Evolutionary conservation across 2,113 vertebrate species (phyloP).

Genomic region (Phodopus roborovskii): DNA sequence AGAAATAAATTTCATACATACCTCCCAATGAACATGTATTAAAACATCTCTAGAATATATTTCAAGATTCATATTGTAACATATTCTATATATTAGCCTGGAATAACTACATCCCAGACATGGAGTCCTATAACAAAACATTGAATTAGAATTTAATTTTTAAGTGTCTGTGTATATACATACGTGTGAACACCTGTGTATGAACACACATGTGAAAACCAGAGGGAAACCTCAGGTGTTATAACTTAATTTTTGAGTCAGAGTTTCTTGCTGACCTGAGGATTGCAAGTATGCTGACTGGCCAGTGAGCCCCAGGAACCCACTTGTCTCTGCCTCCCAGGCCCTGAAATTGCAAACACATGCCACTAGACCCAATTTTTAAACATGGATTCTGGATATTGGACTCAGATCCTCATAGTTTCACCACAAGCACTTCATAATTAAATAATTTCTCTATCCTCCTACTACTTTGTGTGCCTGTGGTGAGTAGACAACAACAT

Average conservation of each 20-base stretch:
- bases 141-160: not conserved
- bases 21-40: not conserved
- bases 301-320: not conserved
- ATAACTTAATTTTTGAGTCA: not conserved
- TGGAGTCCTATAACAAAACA: not conserved
- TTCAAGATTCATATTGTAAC: not conserved
- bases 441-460: not conserved
- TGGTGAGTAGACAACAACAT: not conserved
- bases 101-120: not conserved
- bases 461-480: not conserved
- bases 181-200: not conserved
- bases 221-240: not conserved
- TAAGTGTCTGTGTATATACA: not conserved
- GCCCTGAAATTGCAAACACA: not conserved
- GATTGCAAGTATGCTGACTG: not conserved
- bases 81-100: not conserved
- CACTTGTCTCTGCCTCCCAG: not conserved
- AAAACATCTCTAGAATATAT: not conserved
- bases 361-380: not conserved
- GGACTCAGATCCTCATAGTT: not conserved
- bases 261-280: not conserved
- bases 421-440: not conserved
- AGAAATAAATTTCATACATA: not conserved
- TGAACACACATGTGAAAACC: not conserved
- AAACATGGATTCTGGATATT: not conserved